A percentile compares a stretch with the other conserved stretches of the same genome.
These are phyloP conservation scores for Lycaon pictus DNA, from an alignment of 2,113 vertebrate genomes.

Conservation along the genomic window DNA sequence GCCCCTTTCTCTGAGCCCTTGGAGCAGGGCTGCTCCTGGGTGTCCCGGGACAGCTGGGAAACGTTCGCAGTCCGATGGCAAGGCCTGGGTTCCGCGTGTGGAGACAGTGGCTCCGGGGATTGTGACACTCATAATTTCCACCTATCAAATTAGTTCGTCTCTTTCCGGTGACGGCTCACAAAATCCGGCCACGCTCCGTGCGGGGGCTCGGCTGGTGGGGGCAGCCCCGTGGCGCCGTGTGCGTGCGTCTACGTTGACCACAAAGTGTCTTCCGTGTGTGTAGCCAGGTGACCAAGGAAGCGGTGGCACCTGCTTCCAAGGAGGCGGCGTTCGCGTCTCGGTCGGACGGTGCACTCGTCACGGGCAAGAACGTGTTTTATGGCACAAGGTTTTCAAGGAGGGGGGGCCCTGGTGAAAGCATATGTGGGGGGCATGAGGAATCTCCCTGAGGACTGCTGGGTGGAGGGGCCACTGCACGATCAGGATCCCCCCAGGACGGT, in stretches of 20 bases:
- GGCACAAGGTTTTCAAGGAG: constrained; percentile 74
- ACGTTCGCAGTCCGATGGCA: accelerated
- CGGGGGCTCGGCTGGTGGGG: not conserved
- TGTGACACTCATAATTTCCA: constrained; percentile 72
- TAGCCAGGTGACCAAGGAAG: constrained; percentile 68
- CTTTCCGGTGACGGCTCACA: constrained; percentile 74
- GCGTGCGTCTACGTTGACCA: accelerated
- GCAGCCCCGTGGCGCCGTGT: accelerated
- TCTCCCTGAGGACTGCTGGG: constrained; percentile 84
- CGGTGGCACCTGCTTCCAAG: not conserved
- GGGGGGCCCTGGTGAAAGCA: constrained; percentile 76
- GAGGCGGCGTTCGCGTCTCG: constrained; percentile 68
- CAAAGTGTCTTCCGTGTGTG: not conserved
- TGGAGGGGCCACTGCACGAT: constrained; percentile 85
- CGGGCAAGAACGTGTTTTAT: constrained; percentile 83
- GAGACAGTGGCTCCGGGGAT: constrained; percentile 65
- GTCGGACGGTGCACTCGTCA: constrained; percentile 75
- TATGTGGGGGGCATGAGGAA: constrained; percentile 77
- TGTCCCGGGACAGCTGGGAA: not conserved
- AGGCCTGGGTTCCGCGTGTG: not conserved
- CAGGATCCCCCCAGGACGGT: constrained; percentile 84
- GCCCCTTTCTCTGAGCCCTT: not conserved
- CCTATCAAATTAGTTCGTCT: constrained; percentile 68
- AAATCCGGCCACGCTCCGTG: constrained; percentile 6
- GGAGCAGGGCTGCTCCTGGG: not conserved